Base-by-base conservation (phyloP, 2,113 vertebrate genomes). In the Onychostoma macrolepis region DNA sequence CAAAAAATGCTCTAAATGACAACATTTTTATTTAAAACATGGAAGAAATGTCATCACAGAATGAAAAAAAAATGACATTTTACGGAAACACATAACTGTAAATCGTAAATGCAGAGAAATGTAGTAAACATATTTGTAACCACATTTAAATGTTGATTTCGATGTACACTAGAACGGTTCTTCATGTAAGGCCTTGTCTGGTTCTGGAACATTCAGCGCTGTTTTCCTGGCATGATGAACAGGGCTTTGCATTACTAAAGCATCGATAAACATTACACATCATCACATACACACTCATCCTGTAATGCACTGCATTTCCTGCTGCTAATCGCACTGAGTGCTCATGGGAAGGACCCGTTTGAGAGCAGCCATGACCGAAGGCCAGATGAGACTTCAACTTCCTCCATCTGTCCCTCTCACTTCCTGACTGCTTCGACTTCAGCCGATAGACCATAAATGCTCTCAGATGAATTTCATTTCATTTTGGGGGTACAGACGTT, bases 331-430 rank as follows among this genome's bases (percentile, higher is more conserved):
- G 6, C n/a, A 77, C 21, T 50, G 43, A 48, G 26, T 28, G 48
- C 45, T 78, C 76, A 33, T 78, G 48, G 76, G 28, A 78, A 30
- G 28, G 48, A 21, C 76, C 30, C 17, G n/a, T 33, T 21, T 71
- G 67, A 71, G 67, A 71, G 33, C 75, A 78, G 75, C 8, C 75
- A 28, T 77, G 75, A 77, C 75, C 74, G 21, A 77, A 77, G 74
- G 74, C 74, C 75, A 77, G 43, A 77, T 53, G 76, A 78, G 74
- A 17, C 38, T 30, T 28, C 7, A 21, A 19, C 48, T 50, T 26
- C 38, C 26, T 19, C 15, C 75, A 50, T 77, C 75, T 50, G 45
- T 17, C 28, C 26, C 43, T 77, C 43, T 17, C n/a, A 48, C 74
- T 77, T 26, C 26, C 75, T 77, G 41, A 50, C 43, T 77, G 45